Conservation (phyloP, 2,888 invertebrate species). For the Torymus texanus region DNA sequence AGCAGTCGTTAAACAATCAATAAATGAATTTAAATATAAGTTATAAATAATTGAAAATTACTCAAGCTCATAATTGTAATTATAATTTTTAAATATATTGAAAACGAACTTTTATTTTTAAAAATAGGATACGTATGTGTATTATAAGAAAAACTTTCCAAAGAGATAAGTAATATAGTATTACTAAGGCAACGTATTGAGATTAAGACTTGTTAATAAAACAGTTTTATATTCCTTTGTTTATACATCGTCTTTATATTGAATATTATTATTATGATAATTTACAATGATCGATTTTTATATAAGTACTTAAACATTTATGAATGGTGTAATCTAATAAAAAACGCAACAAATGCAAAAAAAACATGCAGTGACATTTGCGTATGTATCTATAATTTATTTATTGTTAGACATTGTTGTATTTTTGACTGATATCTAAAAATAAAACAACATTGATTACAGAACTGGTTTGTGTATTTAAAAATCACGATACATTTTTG, state of each 20-base stretch:
- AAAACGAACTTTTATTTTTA: slow-evolving; percentile 34
- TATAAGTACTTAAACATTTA: slow-evolving; percentile 50
- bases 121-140: slow-evolving; percentile 20
- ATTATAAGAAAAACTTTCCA: slow-evolving; percentile 49
- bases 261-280: not conserved
- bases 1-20: slow-evolving; percentile 35
- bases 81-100: slow-evolving; percentile 30
- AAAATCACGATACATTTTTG: slow-evolving; percentile 25
- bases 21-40: slow-evolving; percentile 33
- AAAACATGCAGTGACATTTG: slow-evolving; percentile 35
- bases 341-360: slow-evolving; percentile 43
- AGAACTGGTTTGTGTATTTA: slow-evolving; percentile 42
- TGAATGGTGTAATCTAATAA: slow-evolving; percentile 21
- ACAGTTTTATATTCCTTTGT: slow-evolving; percentile 35
- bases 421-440: slow-evolving; percentile 52
- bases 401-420: slow-evolving; percentile 54
- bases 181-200: slow-evolving; percentile 48
- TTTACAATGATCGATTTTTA: slow-evolving; percentile 34
- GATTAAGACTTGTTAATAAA: slow-evolving; percentile 57
- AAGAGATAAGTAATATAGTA: slow-evolving; percentile 52
- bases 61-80: slow-evolving; percentile 31
- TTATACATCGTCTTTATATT: slow-evolving; percentile 31
- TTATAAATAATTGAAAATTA: slow-evolving; percentile 24
- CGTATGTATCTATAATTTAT: slow-evolving; percentile 42
- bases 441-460: slow-evolving; percentile 52